Evolutionary conservation across 2,888 invertebrate genomes (phyloP), one percentile per base, ranked within the genome.

Genomic region (Frankliniella intonsa): DNA sequence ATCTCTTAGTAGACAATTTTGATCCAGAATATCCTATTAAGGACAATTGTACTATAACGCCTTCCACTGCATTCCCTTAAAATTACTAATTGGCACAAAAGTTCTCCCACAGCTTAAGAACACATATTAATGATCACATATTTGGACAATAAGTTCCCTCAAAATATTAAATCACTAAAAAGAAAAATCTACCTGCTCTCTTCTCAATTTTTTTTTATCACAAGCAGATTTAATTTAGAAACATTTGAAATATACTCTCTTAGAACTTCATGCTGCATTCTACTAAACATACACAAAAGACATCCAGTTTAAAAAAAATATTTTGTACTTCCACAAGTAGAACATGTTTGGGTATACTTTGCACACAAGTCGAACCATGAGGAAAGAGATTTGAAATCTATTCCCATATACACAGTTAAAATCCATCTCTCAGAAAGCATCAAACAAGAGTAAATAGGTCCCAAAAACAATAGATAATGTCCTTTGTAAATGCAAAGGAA

Each of bases 91-190:
- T 76, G 69, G 69, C 69, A 76, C 69, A 76, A 76, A 25, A 76
- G 69, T 76, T 76, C 69, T 22, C 69, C 69, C 69, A 76, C 69
- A 12, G 69, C 69, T 25, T 76, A 22, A 76, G 69, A 76, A 76
- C 69, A 76, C 69, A 76, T 76, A 76, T 76, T 25, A 76, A 76
- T 76, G 69, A 76, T 76, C 69, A 76, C 69, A 76, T 76, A 76
- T 25, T 25, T 76, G 69, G 25, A 76, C 69, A 76, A 22, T 76
- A 76, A 76, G 69, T 76, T 76, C 25, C 69, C 25, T 76, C 22
- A 25, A 22, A 76, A 76, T 25, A 76, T 25, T 25, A 76, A 22
- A 76, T 22, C 69, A 76, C 69, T 76, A 25, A 76, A 38, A 22
- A 76, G 69, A 76, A 25, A 76, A 76, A 76, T 76, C 22, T 76